Conservation (phyloP, 2,888 invertebrate species). For the Ochropleura plecta region DNA sequence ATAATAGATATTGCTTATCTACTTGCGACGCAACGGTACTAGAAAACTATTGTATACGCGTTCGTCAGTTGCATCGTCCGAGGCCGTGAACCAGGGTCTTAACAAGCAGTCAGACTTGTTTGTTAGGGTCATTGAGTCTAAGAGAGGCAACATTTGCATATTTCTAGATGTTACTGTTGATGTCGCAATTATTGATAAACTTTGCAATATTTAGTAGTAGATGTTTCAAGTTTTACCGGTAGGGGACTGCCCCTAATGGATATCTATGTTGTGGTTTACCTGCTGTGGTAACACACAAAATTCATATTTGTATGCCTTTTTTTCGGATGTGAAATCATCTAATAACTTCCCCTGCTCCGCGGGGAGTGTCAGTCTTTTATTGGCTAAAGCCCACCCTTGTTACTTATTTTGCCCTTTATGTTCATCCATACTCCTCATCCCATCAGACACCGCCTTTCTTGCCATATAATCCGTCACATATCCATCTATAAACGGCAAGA, state of each 20-base stretch:
- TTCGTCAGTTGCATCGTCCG: neutral
- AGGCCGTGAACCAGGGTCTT: neutral
- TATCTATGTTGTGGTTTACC: no score
- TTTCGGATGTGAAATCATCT: no score
- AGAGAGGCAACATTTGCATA: conserved; percentile 5
- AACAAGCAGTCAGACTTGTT: neutral
- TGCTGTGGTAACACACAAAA: neutral
- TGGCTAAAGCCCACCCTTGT: no score
- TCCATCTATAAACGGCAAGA: neutral
- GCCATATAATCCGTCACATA: no score
- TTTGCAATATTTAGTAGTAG: neutral
- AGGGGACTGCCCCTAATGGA: no score
- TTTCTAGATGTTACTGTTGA: conserved; percentile 22
- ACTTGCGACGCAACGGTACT: neutral
- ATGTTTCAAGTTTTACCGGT: neutral
- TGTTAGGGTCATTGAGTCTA: conserved; percentile 9
- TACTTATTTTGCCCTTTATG: no score
- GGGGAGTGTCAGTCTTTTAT: no score
- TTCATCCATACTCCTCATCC: no score
- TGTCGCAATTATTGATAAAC: neutral
- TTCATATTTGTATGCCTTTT: neutral
- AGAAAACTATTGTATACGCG: neutral
- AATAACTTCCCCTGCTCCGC: no score
- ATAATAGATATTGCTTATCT: no score
- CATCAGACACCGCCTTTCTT: no score